phyloP scores from a whole-genome alignment of 1,140 invertebrate genomes.

The Helicoverpa zea region DNA sequence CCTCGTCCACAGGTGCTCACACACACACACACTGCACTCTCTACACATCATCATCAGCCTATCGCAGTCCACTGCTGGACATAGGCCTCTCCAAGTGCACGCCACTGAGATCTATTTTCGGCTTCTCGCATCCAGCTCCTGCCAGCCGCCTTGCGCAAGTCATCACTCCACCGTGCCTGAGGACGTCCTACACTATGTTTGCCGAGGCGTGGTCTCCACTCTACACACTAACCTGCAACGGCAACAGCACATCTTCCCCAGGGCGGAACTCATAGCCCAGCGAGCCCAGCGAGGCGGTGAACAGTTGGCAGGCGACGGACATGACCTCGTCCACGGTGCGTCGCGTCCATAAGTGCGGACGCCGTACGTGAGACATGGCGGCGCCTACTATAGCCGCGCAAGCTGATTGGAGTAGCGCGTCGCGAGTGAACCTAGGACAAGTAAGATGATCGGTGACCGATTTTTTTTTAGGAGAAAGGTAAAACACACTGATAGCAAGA shows the following conservation, averaged over 20 bases:
- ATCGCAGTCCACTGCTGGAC: no score
- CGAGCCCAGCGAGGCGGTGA: constrained; percentile 68
- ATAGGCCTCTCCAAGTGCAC: no score
- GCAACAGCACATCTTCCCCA: constrained; percentile 83
- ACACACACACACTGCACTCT: no score
- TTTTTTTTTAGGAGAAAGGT: not conserved
- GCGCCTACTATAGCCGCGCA: constrained; percentile 81
- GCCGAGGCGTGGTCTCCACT: no score
- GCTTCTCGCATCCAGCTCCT: no score
- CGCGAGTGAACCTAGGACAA: constrained; percentile 82
- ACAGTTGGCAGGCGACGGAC: constrained; percentile 64
- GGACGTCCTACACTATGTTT: no score
- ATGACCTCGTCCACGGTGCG: constrained; percentile 85
- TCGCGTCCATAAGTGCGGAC: constrained; percentile 84
- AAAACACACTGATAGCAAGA: no score
- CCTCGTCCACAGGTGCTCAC: constrained; percentile 85
- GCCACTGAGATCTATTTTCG: no score
- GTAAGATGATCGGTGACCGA: no score
- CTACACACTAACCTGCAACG: constrained; percentile 69
- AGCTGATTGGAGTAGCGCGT: constrained; percentile 76
- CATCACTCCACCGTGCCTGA: no score
- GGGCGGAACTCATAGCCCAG: constrained; percentile 85
- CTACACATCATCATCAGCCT: no score
- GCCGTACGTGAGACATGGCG: constrained; percentile 82
- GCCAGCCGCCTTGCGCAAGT: no score